These are phyloP conservation scores for Uria aalge DNA, from an alignment of 2,113 vertebrate species.

Conservation along the genomic window DNA sequence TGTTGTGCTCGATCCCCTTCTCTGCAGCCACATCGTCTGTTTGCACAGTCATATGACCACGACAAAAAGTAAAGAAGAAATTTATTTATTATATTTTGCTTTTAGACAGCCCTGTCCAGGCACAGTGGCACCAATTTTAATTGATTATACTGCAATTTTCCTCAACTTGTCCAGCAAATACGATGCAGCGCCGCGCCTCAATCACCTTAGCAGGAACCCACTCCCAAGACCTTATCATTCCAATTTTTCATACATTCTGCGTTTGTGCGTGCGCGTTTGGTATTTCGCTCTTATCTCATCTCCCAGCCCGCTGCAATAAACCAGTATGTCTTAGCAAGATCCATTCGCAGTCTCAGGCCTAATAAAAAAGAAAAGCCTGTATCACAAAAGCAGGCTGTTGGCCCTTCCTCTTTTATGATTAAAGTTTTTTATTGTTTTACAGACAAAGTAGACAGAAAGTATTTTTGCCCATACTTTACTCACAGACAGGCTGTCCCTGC, in stretches of 20 bases:
- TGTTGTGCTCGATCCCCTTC: rapidly evolving
- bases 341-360: neutral
- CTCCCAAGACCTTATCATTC: conserved; percentile 7
- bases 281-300: conserved; percentile 38
- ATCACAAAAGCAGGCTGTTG: neutral
- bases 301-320: neutral
- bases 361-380: neutral
- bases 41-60: neutral
- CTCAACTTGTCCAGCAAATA: neutral
- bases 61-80: neutral
- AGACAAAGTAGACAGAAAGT: neutral
- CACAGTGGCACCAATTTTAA: neutral
- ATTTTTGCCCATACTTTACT: neutral
- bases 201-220: neutral
- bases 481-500: neutral
- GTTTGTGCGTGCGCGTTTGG: neutral
- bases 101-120: neutral
- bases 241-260: neutral
- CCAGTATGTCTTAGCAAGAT: neutral
- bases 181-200: neutral
- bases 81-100: neutral
- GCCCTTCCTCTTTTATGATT: neutral
- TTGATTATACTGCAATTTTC: conserved; percentile 47
- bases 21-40: neutral
- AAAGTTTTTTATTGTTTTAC: conserved; percentile 9